Base-by-base conservation (phyloP, 2,888 invertebrate species). In the Agonopterix subpropinquella region DNA sequence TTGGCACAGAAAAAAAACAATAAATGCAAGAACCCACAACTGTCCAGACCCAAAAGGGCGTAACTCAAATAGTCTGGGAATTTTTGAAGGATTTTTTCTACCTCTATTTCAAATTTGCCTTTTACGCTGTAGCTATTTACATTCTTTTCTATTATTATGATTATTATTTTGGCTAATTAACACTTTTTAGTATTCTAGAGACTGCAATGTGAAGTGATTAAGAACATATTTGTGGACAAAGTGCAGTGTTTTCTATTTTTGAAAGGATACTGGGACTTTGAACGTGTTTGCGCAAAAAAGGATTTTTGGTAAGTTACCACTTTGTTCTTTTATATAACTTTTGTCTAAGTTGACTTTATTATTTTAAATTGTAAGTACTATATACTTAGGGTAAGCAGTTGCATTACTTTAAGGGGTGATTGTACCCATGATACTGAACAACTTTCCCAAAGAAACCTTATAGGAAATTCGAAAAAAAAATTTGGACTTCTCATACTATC, bases 121-220 rank as follows among this genome's bases (percentile, higher is more conserved):
- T 81, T 0, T 86, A 86, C 56, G 87, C 88, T 1, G 43, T 88
- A 41, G 66, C 70, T 1, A 77, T 88, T 36, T 88, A 83, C 55
- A 57, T 80, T 0, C 15, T 86, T 8, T 85, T 87, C 55, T 85
- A 83, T 56, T 79, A 78, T 54, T 87, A 82, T 62, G 87, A 87
- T 53, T 78, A 79, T 56, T 87, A 82, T 67, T 77, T 85, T 58
- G 78, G 77, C 18, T 79, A 66, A 70, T 55, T 11, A 42, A 42
- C 8, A 42, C 28, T 18, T 48, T 42, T 51, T 50, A 51, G 58
- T 61, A 56, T 61, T 61, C 37, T 60, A 63, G 61, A 59, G 54
- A 62, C 57, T 57, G 73, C 57, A 58, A 81, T 81, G 83, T 83
- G 82, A 81, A 70, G 68, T 69, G 65, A 57, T 43, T 2, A 11